Conservation (phyloP, 2,888 invertebrate species). For the Mythimna ferrago region DNA sequence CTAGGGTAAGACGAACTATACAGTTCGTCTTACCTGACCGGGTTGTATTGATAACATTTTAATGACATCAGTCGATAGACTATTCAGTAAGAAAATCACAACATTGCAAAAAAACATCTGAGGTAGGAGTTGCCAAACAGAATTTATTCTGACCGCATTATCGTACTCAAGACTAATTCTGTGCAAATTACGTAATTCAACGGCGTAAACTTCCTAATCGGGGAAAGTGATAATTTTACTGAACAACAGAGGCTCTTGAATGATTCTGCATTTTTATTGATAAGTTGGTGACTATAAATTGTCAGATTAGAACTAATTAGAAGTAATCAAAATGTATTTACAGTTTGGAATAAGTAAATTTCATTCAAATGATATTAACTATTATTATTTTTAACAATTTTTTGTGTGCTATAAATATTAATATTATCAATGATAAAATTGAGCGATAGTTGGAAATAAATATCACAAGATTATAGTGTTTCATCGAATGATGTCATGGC, state of each 20-base stretch:
- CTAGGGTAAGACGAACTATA: too few relatives aligned
- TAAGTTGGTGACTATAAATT: not conserved
- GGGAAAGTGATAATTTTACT: conserved; percentile 24
- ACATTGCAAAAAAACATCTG: not conserved
- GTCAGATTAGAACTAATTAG: not conserved
- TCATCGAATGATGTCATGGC: not conserved
- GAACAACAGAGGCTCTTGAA: conserved; percentile 2
- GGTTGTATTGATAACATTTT: too few relatives aligned
- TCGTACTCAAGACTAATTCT: not conserved
- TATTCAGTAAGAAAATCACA: not conserved
- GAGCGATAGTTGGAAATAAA: not conserved
- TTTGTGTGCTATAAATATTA: not conserved
- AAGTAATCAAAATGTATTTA: not conserved
- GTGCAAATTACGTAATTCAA: conserved; percentile 28
- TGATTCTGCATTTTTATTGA: conserved; percentile 18
- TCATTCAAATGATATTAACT: not conserved
- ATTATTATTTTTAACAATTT: not conserved
- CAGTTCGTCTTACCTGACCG: too few relatives aligned
- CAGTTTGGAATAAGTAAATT: not conserved
- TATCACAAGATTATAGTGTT: not conserved
- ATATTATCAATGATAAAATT: too few relatives aligned
- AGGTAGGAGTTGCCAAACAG: conserved; percentile 3
- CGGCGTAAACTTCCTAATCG: conserved; percentile 3
- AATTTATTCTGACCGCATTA: conserved; percentile 18
- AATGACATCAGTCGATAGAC: too few relatives aligned